These are phyloP conservation scores for Orchesella cincta DNA, from an alignment of 1,140 invertebrate genomes.

Conservation along the genomic window DNA sequence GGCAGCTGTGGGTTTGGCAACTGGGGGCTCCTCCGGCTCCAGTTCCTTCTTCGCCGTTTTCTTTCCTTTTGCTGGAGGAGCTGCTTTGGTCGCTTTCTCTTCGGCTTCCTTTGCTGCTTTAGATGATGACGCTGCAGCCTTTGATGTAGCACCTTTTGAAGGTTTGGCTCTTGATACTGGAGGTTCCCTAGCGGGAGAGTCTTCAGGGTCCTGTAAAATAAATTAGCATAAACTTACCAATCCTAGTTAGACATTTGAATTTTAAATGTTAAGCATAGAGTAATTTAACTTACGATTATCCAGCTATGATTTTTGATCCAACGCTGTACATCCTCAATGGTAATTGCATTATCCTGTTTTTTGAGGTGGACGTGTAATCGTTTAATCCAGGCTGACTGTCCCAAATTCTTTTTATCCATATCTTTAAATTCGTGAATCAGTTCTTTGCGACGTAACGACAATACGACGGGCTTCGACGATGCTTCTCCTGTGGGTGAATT, in stretches of 20 bases:
- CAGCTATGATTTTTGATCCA: neutral
- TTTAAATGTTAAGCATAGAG: neutral
- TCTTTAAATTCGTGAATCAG: neutral
- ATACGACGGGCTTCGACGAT: neutral
- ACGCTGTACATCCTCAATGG: neutral
- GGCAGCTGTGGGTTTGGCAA: neutral
- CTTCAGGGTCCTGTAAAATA: neutral
- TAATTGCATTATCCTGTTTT: neutral
- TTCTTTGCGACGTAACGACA: neutral
- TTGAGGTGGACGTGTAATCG: neutral
- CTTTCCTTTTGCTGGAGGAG: neutral
- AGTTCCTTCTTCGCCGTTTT: too few species aligned
- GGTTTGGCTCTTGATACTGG: neutral
- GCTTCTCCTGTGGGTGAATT: neutral
- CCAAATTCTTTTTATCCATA: neutral
- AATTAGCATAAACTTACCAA: neutral
- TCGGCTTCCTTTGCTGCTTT: neutral
- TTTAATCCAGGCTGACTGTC: neutral
- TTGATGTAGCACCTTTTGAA: neutral
- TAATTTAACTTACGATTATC: neutral
- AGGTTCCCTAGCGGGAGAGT: neutral
- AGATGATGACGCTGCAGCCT: neutral
- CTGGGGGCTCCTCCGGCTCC: neutral
- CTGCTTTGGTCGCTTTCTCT: slow-evolving; percentile 1
- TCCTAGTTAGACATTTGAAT: neutral